Base-by-base conservation (phyloP, 2,888 invertebrate genomes). In the Tipula lateralis region DNA sequence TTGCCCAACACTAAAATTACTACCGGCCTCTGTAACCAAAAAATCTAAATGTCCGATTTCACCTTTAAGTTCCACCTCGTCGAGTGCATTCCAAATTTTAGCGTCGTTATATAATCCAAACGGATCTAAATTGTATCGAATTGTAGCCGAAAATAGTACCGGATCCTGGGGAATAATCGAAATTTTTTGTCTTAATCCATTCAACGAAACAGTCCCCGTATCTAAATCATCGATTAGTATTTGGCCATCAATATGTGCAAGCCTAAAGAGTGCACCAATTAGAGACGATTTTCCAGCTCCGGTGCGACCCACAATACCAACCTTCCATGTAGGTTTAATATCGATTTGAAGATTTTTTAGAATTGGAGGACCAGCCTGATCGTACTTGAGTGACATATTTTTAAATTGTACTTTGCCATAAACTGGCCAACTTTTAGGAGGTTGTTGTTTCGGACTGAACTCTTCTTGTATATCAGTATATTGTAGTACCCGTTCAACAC, bases 281-380 rank as follows among this genome's bases (percentile, higher is more conserved):
- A 96, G 90, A 0, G 95, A 95, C 0, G 95, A 95, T 89, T 96
- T 96, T 0, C 96, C 96, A 1, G 96, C 96, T 0, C 96, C 96
- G 0, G 96, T 96, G 84, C 96, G 91, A 1, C 96, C 96, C 2
- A 96, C 95, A 86, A 96, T 94, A 12, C 96, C 96, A 85, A 96
- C 93, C 94, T 96, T 89, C 86, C 90, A 91, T 85, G 93, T 93
- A 44, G 94, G 92, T 87, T 94, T 91, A 84, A 96, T 93, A 0
- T 90, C 88, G 83, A 96, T 90, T 87, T 93, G 94, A 13, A 96
- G 91, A 88, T 94, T 92, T 87, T 94, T 96, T 2, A 97, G 91
- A 9, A 96, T 95, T 0, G 95, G 93, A 0, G 92, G 89, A 16
- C 91, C 91, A 0, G 91, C 91, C 0, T 91, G 90, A 82, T 91